A percentile compares a stretch with the other conserved stretches of the same genome.
Conservation (phyloP, 1,140 invertebrate genomes). For the Chironomus striatipennis region DNA sequence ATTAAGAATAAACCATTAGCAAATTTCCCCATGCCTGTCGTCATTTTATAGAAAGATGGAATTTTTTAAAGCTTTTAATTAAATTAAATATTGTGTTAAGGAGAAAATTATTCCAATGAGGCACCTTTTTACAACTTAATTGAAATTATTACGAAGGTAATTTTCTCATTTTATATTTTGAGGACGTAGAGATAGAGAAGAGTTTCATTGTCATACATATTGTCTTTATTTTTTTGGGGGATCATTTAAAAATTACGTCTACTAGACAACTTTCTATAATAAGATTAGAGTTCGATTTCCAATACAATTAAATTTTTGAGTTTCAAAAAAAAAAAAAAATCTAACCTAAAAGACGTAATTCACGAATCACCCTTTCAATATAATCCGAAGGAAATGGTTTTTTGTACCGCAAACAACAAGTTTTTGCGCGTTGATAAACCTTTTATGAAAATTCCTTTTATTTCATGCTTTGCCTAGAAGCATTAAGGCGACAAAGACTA, state of each 20-base stretch:
- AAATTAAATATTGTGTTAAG: neutral
- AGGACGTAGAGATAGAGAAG: no score
- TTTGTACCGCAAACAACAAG: neutral
- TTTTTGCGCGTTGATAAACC: conserved; percentile 11
- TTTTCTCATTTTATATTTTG: neutral
- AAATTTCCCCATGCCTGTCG: neutral
- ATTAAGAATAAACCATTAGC: neutral
- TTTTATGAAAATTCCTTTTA: neutral
- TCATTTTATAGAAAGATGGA: neutral
- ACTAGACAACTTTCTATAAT: no score
- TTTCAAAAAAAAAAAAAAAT: no score
- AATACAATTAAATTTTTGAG: no score
- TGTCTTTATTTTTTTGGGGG: no score
- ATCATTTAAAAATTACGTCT: no score
- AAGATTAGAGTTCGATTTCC: no score
- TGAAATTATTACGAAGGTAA: conserved; percentile 4
- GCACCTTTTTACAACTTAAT: neutral
- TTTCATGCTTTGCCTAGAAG: neutral
- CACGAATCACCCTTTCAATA: neutral
- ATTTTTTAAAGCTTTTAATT: neutral
- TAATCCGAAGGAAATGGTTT: neutral
- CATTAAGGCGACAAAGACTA: neutral
- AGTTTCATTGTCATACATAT: no score
- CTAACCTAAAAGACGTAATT: no score
- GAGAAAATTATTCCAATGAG: neutral